A percentile compares a stretch with the other conserved stretches of the same genome.
Conservation (phyloP, 1,140 invertebrate genomes). For the Drosophila pallidifrons region DNA sequence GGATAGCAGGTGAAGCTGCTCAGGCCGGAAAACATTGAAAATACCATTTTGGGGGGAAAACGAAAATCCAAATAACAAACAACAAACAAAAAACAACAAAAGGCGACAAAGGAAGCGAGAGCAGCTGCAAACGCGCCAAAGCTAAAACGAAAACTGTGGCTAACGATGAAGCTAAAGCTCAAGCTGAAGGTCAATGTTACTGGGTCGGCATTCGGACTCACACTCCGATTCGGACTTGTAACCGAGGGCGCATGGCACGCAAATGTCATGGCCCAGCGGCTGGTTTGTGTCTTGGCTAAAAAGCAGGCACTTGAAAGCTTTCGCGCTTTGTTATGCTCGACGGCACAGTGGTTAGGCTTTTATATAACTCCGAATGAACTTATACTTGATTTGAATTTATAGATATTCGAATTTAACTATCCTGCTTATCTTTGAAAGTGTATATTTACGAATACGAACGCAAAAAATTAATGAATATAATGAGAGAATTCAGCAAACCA, state of each 20-base stretch:
- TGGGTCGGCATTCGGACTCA: slow-evolving; percentile 32
- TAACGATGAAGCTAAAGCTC: neutral
- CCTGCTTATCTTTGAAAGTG: too few relatives aligned
- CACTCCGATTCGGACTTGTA: slow-evolving; percentile 12
- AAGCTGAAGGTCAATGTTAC: slow-evolving; percentile 70
- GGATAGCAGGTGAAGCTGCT: slow-evolving; percentile 83
- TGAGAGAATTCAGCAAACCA: too few relatives aligned
- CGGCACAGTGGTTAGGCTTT: slow-evolving; percentile 40
- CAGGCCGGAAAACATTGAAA: slow-evolving; percentile 78
- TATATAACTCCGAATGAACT: neutral
- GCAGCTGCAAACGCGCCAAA: slow-evolving; percentile 56
- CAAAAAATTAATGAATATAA: too few relatives aligned
- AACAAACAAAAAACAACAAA: slow-evolving; percentile 50
- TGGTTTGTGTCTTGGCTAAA: slow-evolving; percentile 41
- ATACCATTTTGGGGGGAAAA: slow-evolving; percentile 59
- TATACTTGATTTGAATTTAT: too few relatives aligned
- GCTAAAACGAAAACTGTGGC: slow-evolving; percentile 59
- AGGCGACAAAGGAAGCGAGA: slow-evolving; percentile 52
- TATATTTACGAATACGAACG: too few relatives aligned
- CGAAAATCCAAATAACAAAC: slow-evolving; percentile 67
- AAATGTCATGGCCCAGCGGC: neutral
- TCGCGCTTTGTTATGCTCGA: neutral
- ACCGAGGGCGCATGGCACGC: slow-evolving; percentile 45
- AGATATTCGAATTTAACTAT: too few relatives aligned
- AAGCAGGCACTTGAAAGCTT: slow-evolving; percentile 29